Percentiles rank a stretch among this genome's conserved stretches.
These are phyloP conservation scores for Tachysurus fulvidraco DNA, from an alignment of 2,113 vertebrate genomes.

Conservation along the genomic window DNA sequence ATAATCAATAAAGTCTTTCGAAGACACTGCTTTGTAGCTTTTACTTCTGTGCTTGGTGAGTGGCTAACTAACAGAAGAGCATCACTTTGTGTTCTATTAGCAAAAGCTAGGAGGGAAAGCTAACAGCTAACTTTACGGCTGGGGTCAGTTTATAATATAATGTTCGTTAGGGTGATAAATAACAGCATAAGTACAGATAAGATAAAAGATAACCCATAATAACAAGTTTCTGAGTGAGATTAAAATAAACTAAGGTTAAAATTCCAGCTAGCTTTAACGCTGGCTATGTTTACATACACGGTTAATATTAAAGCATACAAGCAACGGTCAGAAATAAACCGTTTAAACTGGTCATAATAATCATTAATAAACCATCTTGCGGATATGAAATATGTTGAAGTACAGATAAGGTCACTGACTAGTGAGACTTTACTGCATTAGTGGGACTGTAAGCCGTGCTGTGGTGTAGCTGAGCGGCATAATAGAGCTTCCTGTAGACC, in stretches of 20 bases:
- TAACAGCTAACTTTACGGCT: not conserved
- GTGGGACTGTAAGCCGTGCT: accelerated
- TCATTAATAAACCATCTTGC: not conserved
- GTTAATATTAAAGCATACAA: not conserved
- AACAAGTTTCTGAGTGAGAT: not conserved
- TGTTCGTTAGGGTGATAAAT: not conserved
- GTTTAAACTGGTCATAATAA: not conserved
- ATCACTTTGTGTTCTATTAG: not conserved
- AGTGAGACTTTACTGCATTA: not conserved
- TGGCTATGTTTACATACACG: not conserved
- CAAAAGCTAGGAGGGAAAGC: not conserved
- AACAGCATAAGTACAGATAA: not conserved
- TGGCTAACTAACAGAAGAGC: constrained; percentile 30
- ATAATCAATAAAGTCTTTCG: constrained; percentile 1
- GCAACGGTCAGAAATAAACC: not conserved
- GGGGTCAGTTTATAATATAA: no score
- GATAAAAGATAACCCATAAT: not conserved
- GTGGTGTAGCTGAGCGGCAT: constrained; percentile 13
- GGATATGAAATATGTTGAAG: not conserved
- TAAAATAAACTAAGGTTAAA: not conserved
- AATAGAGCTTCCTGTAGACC: accelerated
- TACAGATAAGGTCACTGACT: accelerated
- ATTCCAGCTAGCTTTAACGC: not conserved
- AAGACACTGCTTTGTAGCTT: constrained; percentile 20
- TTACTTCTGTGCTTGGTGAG: constrained; percentile 47